Percentiles rank a stretch among this genome's conserved stretches.
Conservation (phyloP, 2,888 invertebrate species). For the Ormyrus thymus region DNA sequence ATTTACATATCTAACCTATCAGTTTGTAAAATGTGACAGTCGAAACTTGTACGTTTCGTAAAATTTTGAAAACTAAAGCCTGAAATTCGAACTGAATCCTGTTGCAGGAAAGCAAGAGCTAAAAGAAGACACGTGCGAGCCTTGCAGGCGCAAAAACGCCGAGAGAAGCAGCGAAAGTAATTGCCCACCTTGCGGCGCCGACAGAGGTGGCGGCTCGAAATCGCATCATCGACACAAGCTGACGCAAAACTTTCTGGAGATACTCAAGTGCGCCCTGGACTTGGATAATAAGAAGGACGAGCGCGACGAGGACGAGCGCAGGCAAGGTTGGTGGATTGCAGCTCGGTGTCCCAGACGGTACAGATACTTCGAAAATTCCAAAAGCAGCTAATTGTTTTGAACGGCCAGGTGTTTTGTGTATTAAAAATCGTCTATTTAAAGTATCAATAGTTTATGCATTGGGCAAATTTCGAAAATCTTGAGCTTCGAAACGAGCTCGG, state of each 20-base stretch:
- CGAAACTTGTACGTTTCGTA: too few relatives aligned
- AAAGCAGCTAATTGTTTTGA: too few relatives aligned
- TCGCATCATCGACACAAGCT: constrained; percentile 22
- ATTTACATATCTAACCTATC: too few relatives aligned
- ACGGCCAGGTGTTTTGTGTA: too few relatives aligned
- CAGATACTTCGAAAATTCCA: too few relatives aligned
- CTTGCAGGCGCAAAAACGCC: constrained; percentile 28
- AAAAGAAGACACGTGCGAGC: constrained; percentile 6
- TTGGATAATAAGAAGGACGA: constrained; percentile 41
- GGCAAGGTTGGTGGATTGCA: constrained; percentile 24
- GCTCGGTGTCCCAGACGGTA: neutral
- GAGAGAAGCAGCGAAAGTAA: neutral
- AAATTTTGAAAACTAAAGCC: too few relatives aligned
- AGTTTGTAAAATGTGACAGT: too few relatives aligned
- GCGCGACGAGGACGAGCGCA: constrained; percentile 6
- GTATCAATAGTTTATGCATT: too few relatives aligned
- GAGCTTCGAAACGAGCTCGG: too few relatives aligned
- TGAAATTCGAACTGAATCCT: too few relatives aligned
- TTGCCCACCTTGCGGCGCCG: constrained; percentile 26
- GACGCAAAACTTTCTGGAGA: constrained; percentile 52
- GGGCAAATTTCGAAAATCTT: too few relatives aligned
- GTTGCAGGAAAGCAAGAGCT: neutral
- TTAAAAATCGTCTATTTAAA: too few relatives aligned
- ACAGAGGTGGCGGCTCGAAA: constrained; percentile 2
- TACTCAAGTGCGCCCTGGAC: constrained; percentile 53